A percentile compares a stretch with the other conserved stretches of the same genome.
phyloP scores from a whole-genome alignment of 2,113 vertebrate genomes.

The Sus scrofa region DNA sequence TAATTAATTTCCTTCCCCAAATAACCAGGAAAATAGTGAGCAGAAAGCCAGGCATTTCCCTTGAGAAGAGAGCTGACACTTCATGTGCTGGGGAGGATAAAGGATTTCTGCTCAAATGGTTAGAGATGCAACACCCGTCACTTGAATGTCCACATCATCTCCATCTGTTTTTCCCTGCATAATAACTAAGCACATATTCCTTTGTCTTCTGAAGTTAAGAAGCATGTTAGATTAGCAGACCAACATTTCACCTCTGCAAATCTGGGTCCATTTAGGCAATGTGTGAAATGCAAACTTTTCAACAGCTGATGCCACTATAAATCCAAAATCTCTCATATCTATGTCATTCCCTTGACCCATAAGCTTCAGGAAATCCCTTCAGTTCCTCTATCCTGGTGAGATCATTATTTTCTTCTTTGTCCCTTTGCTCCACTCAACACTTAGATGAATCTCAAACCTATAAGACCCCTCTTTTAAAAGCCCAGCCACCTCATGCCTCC shows the following conservation, averaged over 20 bases:
- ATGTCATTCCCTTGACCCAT: background rate
- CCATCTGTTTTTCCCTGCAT: background rate
- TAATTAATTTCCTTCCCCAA: background rate
- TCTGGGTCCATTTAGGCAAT: background rate
- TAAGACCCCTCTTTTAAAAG: background rate
- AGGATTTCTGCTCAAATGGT: background rate
- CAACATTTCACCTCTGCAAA: conserved; percentile 40
- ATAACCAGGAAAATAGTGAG: background rate
- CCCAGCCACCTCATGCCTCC: background rate
- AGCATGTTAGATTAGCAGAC: background rate
- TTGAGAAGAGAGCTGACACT: background rate
- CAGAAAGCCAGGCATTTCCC: background rate
- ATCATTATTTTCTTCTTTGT: conserved; percentile 30
- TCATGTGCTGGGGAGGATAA: background rate
- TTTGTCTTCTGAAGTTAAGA: background rate
- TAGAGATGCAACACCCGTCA: background rate
- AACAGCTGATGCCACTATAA: background rate
- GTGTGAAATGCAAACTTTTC: background rate
- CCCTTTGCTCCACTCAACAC: background rate
- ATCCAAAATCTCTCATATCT: background rate
- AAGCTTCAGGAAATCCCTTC: conserved; percentile 14
- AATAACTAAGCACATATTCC: background rate
- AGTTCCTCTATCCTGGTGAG: background rate
- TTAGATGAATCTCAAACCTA: background rate
- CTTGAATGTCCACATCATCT: background rate